phyloP scores from a whole-genome alignment of 2,888 invertebrate genomes.

The Dimorphilus gyrociliatus region DNA sequence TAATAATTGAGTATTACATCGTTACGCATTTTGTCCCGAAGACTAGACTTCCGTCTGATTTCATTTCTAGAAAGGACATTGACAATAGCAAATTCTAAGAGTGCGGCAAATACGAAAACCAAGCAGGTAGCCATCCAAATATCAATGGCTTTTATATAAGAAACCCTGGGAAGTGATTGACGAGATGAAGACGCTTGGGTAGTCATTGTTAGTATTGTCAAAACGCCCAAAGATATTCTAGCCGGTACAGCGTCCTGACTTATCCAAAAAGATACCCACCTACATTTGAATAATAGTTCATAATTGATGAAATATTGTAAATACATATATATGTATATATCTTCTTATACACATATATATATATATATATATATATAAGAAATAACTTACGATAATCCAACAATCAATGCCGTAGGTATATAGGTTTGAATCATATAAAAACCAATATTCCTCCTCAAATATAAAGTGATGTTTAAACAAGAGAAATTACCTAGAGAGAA shows the following conservation, averaged over 20 bases:
- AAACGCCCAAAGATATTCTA: conserved; percentile 7
- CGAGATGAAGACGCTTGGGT: conserved; percentile 5
- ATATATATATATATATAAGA: conserved; percentile 21
- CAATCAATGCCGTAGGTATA: conserved; percentile 27
- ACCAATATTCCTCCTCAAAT: conserved; percentile 27
- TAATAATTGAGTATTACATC: too few relatives aligned
- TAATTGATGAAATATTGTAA: too few relatives aligned
- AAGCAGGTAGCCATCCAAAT: conserved; percentile 9
- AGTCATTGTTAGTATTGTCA: conserved; percentile 9
- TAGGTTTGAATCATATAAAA: conserved; percentile 34
- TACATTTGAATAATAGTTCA: too few relatives aligned
- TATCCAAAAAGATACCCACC: too few relatives aligned
- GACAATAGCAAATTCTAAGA: conserved; percentile 8
- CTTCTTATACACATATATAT: too few relatives aligned
- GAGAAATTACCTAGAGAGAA: conserved; percentile 9
- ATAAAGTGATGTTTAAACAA: conserved; percentile 11
- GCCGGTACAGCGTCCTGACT: conserved; percentile 10
- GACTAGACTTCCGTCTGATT: conserved; percentile 2
- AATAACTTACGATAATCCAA: conserved; percentile 30
- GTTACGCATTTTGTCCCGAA: not conserved
- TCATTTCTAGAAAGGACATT: conserved; percentile 7
- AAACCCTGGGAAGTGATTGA: conserved; percentile 8
- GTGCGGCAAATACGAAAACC: conserved; percentile 8
- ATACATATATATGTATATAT: too few relatives aligned
- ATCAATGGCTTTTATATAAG: conserved; percentile 9